phyloP scores from a whole-genome alignment of 2,888 invertebrate genomes.

The Limnephilus rhombicus region DNA sequence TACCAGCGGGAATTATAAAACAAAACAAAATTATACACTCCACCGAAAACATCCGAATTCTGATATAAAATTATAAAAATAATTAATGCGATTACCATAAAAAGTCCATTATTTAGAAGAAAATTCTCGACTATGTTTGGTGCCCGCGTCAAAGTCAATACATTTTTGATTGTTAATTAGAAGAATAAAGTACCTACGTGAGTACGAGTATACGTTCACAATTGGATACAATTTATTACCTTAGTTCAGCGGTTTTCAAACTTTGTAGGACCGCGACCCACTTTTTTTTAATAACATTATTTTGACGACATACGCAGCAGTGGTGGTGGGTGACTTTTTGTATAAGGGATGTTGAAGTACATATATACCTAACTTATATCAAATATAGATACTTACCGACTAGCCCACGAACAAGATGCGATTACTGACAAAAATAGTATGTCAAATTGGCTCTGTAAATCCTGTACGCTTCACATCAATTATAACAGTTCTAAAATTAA shows the following conservation, averaged over 20 bases:
- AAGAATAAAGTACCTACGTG: not conserved
- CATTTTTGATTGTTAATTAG: slow-evolving; percentile 7
- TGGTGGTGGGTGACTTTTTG: too few relatives aligned
- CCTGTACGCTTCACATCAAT: too few relatives aligned
- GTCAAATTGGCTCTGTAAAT: too few relatives aligned
- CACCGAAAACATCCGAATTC: slow-evolving; percentile 41
- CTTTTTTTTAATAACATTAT: not conserved
- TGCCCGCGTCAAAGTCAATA: slow-evolving; percentile 36
- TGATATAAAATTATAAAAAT: slow-evolving; percentile 52
- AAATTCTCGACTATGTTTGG: slow-evolving; percentile 17
- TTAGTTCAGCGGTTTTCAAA: not conserved
- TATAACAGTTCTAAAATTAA: too few relatives aligned
- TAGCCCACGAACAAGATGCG: too few relatives aligned
- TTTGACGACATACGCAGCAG: not conserved
- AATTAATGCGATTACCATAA: slow-evolving; percentile 53
- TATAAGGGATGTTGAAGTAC: too few relatives aligned
- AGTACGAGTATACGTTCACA: not conserved
- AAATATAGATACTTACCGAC: too few relatives aligned
- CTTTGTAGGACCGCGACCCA: not conserved
- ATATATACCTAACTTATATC: too few relatives aligned
- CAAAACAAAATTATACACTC: slow-evolving; percentile 36
- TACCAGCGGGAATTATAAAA: slow-evolving; percentile 46
- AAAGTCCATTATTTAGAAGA: slow-evolving; percentile 31
- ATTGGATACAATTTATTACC: not conserved
- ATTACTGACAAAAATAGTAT: too few relatives aligned